Conservation (phyloP, 2,888 invertebrate species). For the Mesochorus sp. region DNA sequence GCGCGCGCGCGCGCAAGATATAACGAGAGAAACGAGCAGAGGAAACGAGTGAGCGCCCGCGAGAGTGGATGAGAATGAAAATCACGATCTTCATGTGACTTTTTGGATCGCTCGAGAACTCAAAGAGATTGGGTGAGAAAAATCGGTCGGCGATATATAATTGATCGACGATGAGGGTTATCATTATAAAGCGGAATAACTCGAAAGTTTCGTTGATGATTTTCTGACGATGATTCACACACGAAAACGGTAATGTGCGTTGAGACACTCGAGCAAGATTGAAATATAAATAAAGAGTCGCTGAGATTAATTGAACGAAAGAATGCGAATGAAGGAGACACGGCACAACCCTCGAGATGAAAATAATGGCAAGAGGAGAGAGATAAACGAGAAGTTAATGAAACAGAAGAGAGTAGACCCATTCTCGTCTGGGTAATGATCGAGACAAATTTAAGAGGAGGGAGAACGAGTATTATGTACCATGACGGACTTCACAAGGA, state of each 20-base stretch:
- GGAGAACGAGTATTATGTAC: neutral
- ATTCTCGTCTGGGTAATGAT: constrained; percentile 31
- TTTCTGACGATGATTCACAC: neutral
- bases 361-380: constrained; percentile 16
- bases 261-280: neutral
- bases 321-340: constrained; percentile 7
- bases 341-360: neutral
- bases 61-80: too few relatives aligned
- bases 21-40: constrained; percentile 56
- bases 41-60: constrained; percentile 42
- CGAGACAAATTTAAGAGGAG: constrained; percentile 25
- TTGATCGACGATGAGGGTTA: too few relatives aligned
- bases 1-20: constrained; percentile 18
- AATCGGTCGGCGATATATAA: too few relatives aligned
- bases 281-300: neutral
- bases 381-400: constrained; percentile 27
- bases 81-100: too few relatives aligned
- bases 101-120: too few relatives aligned
- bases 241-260: neutral
- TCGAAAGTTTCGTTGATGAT: neutral
- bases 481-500: constrained; percentile 37
- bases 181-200: too few relatives aligned
- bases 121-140: too few relatives aligned
- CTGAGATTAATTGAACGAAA: neutral
- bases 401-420: constrained; percentile 21